Conservation (phyloP, 2,888 invertebrate species). For the Nesidiocoris tenuis region DNA sequence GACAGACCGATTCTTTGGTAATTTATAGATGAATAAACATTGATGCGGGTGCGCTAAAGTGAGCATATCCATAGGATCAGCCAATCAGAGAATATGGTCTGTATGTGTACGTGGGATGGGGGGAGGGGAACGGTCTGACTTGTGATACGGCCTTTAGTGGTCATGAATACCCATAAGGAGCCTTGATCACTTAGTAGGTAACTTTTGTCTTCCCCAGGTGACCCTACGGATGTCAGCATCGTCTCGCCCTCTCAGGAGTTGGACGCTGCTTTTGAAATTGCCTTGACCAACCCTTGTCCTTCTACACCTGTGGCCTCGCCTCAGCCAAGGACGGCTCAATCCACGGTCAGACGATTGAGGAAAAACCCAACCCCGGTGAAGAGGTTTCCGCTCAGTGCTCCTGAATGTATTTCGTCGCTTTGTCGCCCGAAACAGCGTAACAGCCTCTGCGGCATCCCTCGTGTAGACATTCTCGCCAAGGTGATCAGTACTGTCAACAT, state of each 20-base stretch:
- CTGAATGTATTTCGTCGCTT: not conserved
- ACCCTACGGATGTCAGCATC: not conserved
- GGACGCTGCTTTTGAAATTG: slow-evolving; percentile 16
- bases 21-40: no score
- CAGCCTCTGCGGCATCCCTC: not conserved
- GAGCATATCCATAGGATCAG: no score
- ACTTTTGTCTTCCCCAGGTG: not conserved
- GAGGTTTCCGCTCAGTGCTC: slow-evolving; percentile 10
- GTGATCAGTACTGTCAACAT: not conserved
- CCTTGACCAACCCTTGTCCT: not conserved
- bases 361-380: slow-evolving; percentile 9
- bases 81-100: no score
- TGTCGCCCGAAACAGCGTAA: not conserved
- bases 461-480: not conserved
- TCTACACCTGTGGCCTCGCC: not conserved
- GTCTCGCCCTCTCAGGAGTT: not conserved
- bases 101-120: no score
- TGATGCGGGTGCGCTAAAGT: no score
- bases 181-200: no score
- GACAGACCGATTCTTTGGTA: no score
- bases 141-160: no score
- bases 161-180: no score
- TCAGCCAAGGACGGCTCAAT: not conserved
- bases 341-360: slow-evolving; percentile 14
- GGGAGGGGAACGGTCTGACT: no score